phyloP scores from a whole-genome alignment of 2,797 vertebrate genomes.

The Emys orbicularis region DNA sequence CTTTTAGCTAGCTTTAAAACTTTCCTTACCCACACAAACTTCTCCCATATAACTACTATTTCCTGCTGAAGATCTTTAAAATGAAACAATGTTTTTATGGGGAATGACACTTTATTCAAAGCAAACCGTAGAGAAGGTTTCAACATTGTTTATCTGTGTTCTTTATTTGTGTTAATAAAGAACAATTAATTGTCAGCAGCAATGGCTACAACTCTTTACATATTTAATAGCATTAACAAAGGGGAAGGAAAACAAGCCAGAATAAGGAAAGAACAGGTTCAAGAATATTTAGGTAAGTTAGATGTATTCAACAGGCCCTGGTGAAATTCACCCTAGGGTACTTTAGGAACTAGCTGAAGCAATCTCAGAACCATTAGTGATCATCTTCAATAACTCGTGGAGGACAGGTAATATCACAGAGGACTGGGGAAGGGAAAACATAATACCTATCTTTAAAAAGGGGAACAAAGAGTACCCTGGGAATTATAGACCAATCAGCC shows the following conservation, averaged over 20 bases:
- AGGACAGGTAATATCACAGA: neutral
- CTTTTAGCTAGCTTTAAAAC: neutral
- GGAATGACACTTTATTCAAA: neutral
- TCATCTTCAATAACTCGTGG: neutral
- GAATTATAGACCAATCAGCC: neutral
- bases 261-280: neutral
- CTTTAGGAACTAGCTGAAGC: too few relatives aligned
- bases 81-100: neutral
- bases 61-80: neutral
- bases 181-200: neutral
- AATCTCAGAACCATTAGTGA: neutral
- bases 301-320: neutral
- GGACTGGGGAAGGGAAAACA: neutral
- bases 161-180: neutral
- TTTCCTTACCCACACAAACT: neutral
- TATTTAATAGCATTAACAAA: neutral
- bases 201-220: neutral
- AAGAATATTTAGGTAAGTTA: neutral
- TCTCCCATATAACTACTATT: neutral
- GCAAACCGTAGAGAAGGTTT: neutral
- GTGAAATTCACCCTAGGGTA: neutral
- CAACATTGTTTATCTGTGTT: neutral
- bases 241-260: neutral
- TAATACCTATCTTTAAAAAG: neutral
- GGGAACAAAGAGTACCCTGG: neutral